Evolutionary conservation across 2,797 vertebrate genomes (phyloP).

Genomic region (Takifugu ocellatus): DNA sequence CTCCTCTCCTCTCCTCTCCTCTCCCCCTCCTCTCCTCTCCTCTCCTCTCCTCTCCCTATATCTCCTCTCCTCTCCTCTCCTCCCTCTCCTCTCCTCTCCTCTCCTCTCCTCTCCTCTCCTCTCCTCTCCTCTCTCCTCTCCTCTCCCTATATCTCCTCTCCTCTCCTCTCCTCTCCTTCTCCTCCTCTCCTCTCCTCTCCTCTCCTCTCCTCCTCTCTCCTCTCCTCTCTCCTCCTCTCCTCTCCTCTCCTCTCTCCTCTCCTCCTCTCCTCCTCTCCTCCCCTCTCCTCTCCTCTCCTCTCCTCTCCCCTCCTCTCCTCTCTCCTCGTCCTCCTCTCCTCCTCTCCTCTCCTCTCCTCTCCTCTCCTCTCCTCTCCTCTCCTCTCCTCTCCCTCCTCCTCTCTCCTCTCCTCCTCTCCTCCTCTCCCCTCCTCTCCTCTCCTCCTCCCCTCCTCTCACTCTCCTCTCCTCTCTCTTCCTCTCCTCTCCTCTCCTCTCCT

Average conservation of each 20-base stretch:
- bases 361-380: constrained; percentile 3
- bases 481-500: too few relatives aligned
- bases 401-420: too few relatives aligned
- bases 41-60: constrained; percentile 4
- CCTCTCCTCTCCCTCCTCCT: constrained; percentile 4
- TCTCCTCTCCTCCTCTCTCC: too few relatives aligned
- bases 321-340: constrained; percentile 25
- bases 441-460: too few relatives aligned
- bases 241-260: neutral
- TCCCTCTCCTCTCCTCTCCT: constrained; percentile 1
- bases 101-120: constrained; percentile 8
- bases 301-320: constrained; percentile 49
- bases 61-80: constrained; percentile 3
- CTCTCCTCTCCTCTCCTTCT: too few relatives aligned
- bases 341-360: constrained; percentile 28
- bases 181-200: too few relatives aligned
- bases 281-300: constrained; percentile 3
- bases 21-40: neutral
- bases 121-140: constrained; percentile 12
- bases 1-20: neutral
- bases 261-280: too few relatives aligned
- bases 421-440: too few relatives aligned
- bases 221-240: too few relatives aligned
- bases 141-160: neutral
- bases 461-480: too few relatives aligned